Evolutionary conservation across 2,888 invertebrate genomes (phyloP).

Genomic region (Ligdia adustata): DNA sequence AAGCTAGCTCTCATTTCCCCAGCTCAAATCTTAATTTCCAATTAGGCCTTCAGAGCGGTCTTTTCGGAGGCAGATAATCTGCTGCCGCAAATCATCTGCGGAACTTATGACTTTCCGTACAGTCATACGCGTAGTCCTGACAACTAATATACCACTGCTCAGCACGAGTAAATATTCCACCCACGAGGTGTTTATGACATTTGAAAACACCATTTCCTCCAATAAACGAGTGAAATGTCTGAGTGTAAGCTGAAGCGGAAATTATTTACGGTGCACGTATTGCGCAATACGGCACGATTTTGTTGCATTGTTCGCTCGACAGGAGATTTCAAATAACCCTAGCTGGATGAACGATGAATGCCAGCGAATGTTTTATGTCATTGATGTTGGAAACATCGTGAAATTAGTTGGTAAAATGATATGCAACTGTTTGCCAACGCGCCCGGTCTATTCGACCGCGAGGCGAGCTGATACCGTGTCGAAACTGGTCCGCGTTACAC

Average conservation of each 20-base stretch:
- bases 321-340: conserved; percentile 32
- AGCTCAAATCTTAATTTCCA: conserved; percentile 10
- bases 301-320: conserved; percentile 31
- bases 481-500: conserved; percentile 45
- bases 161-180: conserved; percentile 25
- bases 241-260: conserved; percentile 21
- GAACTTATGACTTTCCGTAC: conserved; percentile 17
- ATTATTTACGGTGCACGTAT: conserved; percentile 15
- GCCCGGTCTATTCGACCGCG: conserved; percentile 23
- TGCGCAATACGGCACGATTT: conserved; percentile 23
- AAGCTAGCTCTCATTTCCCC: neutral
- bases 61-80: conserved; percentile 23
- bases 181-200: conserved; percentile 11
- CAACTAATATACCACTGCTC: conserved; percentile 9
- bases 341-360: conserved; percentile 23
- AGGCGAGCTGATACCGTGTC: conserved; percentile 26
- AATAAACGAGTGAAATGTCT: conserved; percentile 14
- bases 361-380: conserved; percentile 29
- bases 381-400: conserved; percentile 27
- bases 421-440: conserved; percentile 29
- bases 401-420: conserved; percentile 27
- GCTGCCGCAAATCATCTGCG: conserved; percentile 20
- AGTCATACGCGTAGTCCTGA: neutral
- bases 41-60: conserved; percentile 21
- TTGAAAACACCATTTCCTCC: conserved; percentile 20